Percentiles rank a stretch among this genome's conserved stretches.
phyloP scores from a whole-genome alignment of 92 coral and sea anemone species.

The Phymanthus crucifer region DNA sequence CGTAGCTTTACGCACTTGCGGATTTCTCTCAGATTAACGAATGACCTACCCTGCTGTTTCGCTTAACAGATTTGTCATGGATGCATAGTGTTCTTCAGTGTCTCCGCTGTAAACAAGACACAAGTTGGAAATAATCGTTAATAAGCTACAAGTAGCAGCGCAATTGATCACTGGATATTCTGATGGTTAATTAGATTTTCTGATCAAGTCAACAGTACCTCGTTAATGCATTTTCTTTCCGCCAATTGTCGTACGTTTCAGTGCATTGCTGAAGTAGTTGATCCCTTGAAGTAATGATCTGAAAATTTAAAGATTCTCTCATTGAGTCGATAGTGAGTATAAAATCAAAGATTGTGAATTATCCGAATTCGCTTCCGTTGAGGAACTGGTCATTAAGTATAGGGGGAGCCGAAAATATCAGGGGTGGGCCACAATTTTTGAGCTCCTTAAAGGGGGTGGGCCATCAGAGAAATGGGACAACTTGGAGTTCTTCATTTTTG shows the following conservation, averaged over 20 bases:
- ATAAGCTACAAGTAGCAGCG: not conserved
- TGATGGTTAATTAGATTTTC: not conserved
- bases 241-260: conserved; percentile 72
- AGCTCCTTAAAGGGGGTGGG: no score
- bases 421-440: no score
- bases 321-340: not conserved
- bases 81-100: conserved; percentile 67
- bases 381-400: no score
- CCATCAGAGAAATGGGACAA: no score
- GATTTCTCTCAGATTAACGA: not conserved
- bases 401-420: no score
- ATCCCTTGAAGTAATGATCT: conserved; percentile 64
- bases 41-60: conserved; percentile 83
- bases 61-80: conserved; percentile 69
- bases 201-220: conserved; percentile 20
- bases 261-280: conserved; percentile 51
- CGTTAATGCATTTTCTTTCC: conserved; percentile 25
- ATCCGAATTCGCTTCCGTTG: no score
- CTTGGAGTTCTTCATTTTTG: no score
- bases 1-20: no score
- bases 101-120: conserved; percentile 46
- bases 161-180: not conserved
- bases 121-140: not conserved
- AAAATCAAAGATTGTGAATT: not conserved
- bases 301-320: not conserved